Conservation (phyloP, 2,797 vertebrate species). For the Chanos chanos region DNA sequence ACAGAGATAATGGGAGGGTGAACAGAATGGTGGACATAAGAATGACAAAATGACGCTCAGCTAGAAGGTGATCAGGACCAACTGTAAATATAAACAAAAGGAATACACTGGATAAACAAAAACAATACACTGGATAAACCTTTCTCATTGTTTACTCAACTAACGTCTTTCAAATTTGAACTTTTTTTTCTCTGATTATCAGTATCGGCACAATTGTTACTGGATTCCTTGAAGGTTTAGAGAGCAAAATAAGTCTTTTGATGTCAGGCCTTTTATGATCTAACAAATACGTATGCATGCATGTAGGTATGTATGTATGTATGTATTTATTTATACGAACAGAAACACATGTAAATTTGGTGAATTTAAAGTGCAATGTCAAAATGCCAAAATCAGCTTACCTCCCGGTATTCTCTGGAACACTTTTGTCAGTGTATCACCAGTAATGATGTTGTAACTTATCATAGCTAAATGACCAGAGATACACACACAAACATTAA, state of each 20-base stretch:
- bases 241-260: background rate
- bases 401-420: slow-evolving; percentile 92
- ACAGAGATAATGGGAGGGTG: slow-evolving; percentile 86
- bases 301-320: too few species aligned
- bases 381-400: slow-evolving; percentile 45
- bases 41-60: slow-evolving; percentile 85
- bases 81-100: slow-evolving; percentile 69
- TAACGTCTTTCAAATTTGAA: too few species aligned
- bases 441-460: slow-evolving; percentile 96
- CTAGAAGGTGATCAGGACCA: slow-evolving; percentile 74
- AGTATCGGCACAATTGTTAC: too few species aligned
- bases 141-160: too few species aligned
- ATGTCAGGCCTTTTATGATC: too few species aligned
- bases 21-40: slow-evolving; percentile 77
- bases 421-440: slow-evolving; percentile 92
- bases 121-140: too few species aligned
- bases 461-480: slow-evolving; percentile 86
- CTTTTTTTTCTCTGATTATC: too few species aligned
- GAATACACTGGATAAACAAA: background rate
- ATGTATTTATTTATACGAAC: background rate
- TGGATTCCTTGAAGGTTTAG: too few species aligned
- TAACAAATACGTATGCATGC: too few species aligned
- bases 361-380: background rate
- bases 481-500: background rate
- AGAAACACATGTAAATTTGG: too few species aligned